Evolutionary conservation across 2,797 vertebrate species (phyloP), one percentile per base, ranked within the genome.

Genomic region (Ctenochaetus hawaiiensis): DNA sequence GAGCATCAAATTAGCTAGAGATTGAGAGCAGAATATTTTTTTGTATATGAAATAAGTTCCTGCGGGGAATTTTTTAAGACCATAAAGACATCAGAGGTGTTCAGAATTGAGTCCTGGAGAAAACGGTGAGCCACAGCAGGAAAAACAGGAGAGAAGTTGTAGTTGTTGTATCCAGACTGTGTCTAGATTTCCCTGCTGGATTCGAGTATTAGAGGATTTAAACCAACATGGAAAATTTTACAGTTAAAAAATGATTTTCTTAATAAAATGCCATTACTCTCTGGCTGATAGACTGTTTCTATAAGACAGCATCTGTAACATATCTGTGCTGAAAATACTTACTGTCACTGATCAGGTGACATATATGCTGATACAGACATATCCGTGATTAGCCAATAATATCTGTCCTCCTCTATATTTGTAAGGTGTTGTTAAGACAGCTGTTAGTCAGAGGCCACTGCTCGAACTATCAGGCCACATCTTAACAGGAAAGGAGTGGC

Each of bases 41-140:
- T 30, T 14, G 20, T 43, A 8, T 51, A n/a, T 61, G 39, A 37
- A 63, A 22, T 59, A 68, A 53, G 7, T 43, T 87, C 56, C 58
- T 80, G 1, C 56, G 61, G 57, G 67, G 71, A 72, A 53, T 70
- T 71, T 64, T 82, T 79, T 18, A 44, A 68, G 16, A 61, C 72
- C 47, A 26, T 52, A 30, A 76, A 67, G 30, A 18, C 49, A 34
- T 69, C 53, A 76, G 70, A 72, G 22, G 56, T 47, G 34, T 63
- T 82, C 73, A 23, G 34, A 81, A 47, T 79, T 63, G 30, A 34
- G n/a, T 68, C 54, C 17, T 77, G 60, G 43, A 53, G 53, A 26
- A 82, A 23, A 77, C 10, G 3, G 23, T 56, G 57, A 60, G 44
- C 57, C 41, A 70, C 39, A 52, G 68, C 54, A 78, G 37, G 61